Percentiles rank a stretch among this genome's conserved stretches.
Evolutionary conservation across 2,797 vertebrate genomes (phyloP).

Genomic region (Sardinella longiceps): DNA sequence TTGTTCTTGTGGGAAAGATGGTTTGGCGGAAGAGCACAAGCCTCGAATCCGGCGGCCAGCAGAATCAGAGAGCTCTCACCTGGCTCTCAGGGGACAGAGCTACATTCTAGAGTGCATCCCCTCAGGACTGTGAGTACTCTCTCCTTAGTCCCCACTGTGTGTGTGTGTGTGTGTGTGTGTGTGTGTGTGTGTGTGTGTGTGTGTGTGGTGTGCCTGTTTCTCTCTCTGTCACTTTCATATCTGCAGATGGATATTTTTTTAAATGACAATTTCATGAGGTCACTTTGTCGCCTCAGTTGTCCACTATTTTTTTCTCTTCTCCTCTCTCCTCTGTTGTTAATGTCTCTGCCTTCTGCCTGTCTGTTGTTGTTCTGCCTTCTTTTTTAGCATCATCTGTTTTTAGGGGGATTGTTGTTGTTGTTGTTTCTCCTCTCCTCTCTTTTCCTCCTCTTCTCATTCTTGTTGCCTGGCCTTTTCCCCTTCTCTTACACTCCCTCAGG

Average conservation of each 20-base stretch:
- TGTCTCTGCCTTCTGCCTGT: no score
- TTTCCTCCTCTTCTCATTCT: not conserved
- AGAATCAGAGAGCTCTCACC: conserved; percentile 54
- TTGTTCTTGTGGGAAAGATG: conserved; percentile 68
- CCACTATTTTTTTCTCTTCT: no score
- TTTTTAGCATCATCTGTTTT: not conserved
- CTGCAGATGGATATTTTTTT: no score
- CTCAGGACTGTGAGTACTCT: conserved; percentile 81
- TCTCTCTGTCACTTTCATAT: not conserved
- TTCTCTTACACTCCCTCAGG: conserved; percentile 59
- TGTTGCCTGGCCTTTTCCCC: no score
- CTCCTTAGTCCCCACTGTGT: not conserved
- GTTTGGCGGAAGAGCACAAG: conserved; percentile 62
- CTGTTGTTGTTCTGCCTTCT: not conserved
- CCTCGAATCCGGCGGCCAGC: conserved; percentile 74
- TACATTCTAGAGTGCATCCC: conserved; percentile 86
- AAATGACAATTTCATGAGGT: not conserved
- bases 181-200: not conserved
- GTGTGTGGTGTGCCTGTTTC: no score
- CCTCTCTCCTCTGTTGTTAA: not conserved
- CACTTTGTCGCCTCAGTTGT: not conserved
- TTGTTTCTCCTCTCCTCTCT: not conserved
- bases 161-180: conserved; percentile 9
- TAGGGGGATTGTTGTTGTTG: no score
- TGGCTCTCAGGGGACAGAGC: conserved; percentile 71